phyloP scores from a whole-genome alignment of 2,888 invertebrate species.

The Lamellibrachia columna region DNA sequence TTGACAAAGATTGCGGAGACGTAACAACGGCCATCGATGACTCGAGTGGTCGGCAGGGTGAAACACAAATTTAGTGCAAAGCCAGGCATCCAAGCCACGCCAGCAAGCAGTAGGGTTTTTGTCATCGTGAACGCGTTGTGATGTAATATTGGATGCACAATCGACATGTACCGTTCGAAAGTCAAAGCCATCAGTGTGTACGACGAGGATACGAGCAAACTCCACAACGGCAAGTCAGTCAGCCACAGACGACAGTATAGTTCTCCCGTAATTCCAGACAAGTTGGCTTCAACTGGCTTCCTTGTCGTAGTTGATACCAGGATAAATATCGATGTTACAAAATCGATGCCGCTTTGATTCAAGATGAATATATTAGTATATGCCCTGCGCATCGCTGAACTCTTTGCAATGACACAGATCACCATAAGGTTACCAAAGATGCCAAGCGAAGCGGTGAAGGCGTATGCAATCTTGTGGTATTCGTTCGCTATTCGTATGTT shows the following conservation, averaged over 20 bases:
- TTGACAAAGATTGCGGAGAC: not conserved
- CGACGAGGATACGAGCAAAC: conserved; percentile 35
- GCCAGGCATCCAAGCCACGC: conserved; percentile 33
- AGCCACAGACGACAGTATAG: conserved; percentile 37
- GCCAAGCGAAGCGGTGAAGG: conserved; percentile 33
- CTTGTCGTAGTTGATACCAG: conserved; percentile 19
- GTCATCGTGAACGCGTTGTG: conserved; percentile 33
- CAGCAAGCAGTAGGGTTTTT: conserved; percentile 25
- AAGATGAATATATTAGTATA: conserved; percentile 34
- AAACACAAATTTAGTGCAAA: conserved; percentile 28
- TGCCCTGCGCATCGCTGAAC: conserved; percentile 28
- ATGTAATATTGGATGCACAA: conserved; percentile 40
- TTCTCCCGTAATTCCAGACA: conserved; percentile 24
- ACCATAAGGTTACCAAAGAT: conserved; percentile 38
- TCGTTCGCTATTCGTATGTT: not conserved
- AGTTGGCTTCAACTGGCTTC: not conserved
- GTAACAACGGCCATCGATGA: conserved; percentile 18
- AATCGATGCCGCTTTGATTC: conserved; percentile 38
- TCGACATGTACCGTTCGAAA: conserved; percentile 36
- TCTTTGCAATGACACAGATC: conserved; percentile 30
- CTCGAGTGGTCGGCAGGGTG: conserved; percentile 25
- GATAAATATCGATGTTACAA: conserved; percentile 31
- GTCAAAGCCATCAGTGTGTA: conserved; percentile 38
- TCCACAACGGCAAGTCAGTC: conserved; percentile 39
- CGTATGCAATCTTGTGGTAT: conserved; percentile 26